phyloP scores from a whole-genome alignment of 2,888 invertebrate genomes.

The Drosophila mimica region DNA sequence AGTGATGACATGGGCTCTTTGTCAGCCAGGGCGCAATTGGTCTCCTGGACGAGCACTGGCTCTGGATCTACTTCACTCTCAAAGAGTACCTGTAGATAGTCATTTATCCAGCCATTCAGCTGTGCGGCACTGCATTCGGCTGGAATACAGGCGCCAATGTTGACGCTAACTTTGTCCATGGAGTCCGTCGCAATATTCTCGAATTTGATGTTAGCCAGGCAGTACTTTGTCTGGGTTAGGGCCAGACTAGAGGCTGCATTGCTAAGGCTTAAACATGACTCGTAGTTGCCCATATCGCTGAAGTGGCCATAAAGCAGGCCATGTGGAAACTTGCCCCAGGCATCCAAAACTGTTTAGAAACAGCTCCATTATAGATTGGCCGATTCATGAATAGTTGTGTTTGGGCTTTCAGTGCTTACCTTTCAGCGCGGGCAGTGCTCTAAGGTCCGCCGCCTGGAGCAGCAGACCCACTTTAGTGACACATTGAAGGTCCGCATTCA shows the following conservation, averaged over 20 bases:
- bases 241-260: neutral
- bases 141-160: slow-evolving; percentile 53
- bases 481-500: slow-evolving; percentile 41
- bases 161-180: slow-evolving; percentile 12
- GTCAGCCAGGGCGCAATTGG: slow-evolving; percentile 15
- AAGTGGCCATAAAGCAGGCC: slow-evolving; percentile 83
- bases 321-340: slow-evolving; percentile 84
- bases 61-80: slow-evolving; percentile 1
- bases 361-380: neutral
- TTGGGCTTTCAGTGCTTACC: slow-evolving; percentile 36
- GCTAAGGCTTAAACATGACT: slow-evolving; percentile 80
- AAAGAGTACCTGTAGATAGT: slow-evolving; percentile 40
- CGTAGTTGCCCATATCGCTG: slow-evolving; percentile 83
- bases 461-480: slow-evolving; percentile 44
- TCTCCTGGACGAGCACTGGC: slow-evolving; percentile 34
- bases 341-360: slow-evolving; percentile 82
- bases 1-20: slow-evolving; percentile 49
- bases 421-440: slow-evolving; percentile 50
- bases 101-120: slow-evolving; percentile 44
- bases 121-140: slow-evolving; percentile 38
- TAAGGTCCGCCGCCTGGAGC: slow-evolving; percentile 47
- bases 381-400: neutral
- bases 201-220: slow-evolving; percentile 51
- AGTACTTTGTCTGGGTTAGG: slow-evolving; percentile 49
- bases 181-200: slow-evolving; percentile 6